Evolutionary conservation across 2,888 invertebrate species (phyloP).

Genomic region (Phasia obesa): DNA sequence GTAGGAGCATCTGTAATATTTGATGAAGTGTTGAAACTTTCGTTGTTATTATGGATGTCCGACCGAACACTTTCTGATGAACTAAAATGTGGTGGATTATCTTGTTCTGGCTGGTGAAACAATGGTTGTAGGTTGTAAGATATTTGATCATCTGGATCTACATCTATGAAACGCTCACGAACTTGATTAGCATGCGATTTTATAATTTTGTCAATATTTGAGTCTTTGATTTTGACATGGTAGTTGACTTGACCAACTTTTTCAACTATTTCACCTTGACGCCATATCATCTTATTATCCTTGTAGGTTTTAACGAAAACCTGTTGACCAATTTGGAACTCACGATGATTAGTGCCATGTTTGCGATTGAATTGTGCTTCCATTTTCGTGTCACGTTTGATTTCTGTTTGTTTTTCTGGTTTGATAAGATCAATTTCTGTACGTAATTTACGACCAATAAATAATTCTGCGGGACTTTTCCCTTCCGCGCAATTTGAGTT

Average conservation of each 20-base stretch:
- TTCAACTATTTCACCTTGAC: no score
- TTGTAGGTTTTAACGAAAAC: no score
- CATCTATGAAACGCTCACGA: constrained; percentile 3
- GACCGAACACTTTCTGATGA: background rate
- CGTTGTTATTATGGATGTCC: background rate
- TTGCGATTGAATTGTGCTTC: constrained; percentile 49
- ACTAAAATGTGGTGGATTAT: background rate
- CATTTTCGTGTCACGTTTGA: constrained; percentile 42
- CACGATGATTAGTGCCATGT: constrained; percentile 1
- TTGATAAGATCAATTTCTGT: constrained; percentile 53
- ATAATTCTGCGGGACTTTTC: constrained; percentile 50
- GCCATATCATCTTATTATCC: no score
- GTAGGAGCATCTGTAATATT: background rate
- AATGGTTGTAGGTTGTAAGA: constrained; percentile 1
- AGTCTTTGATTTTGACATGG: constrained; percentile 6
- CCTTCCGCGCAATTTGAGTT: constrained; percentile 55
- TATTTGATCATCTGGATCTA: background rate
- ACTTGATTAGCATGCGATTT: constrained; percentile 10
- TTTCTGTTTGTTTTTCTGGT: no score
- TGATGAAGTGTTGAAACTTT: background rate
- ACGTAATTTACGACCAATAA: constrained; percentile 52
- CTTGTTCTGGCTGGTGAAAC: background rate
- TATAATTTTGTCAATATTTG: background rate
- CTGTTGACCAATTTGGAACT: no score
- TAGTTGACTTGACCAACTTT: no score